Evolutionary conservation across 1,140 invertebrate genomes (phyloP).

Genomic region (Cepaea nemoralis): DNA sequence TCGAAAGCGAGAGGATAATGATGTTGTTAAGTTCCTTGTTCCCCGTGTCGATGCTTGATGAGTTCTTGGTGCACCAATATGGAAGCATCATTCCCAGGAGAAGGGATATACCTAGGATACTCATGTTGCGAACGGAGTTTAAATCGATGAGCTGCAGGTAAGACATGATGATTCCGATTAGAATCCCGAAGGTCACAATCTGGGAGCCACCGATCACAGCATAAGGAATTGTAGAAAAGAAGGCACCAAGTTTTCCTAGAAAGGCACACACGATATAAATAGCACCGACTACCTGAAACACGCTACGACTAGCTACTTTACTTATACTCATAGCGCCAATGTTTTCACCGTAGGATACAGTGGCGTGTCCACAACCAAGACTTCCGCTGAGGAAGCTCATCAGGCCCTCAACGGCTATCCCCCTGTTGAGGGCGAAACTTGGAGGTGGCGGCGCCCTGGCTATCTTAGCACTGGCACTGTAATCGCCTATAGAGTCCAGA

Average conservation of each 20-base stretch:
- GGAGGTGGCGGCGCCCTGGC: constrained; percentile 62
- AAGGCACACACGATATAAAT: constrained; percentile 79
- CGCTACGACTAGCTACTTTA: constrained; percentile 83
- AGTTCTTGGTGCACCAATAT: constrained; percentile 77
- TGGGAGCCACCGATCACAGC: constrained; percentile 88
- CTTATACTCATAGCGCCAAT: constrained; percentile 87
- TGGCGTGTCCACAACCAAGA: constrained; percentile 86
- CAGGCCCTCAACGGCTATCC: constrained; percentile 86
- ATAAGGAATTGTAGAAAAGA: constrained; percentile 88
- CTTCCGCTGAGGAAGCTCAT: constrained; percentile 86
- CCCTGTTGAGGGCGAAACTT: constrained; percentile 70
- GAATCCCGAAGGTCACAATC: constrained; percentile 84
- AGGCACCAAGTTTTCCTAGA: constrained; percentile 82
- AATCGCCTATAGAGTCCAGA: constrained; percentile 67
- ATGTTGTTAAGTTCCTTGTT: constrained; percentile 48
- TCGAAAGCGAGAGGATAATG: constrained; percentile 55
- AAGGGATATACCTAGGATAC: constrained; percentile 89
- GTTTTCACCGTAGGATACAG: constrained; percentile 87
- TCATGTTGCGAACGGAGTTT: constrained; percentile 84
- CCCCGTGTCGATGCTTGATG: constrained; percentile 80
- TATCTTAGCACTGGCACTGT: constrained; percentile 66
- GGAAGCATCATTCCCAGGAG: constrained; percentile 86
- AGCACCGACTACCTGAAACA: constrained; percentile 84
- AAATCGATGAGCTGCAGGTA: constrained; percentile 52
- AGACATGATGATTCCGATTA: constrained; percentile 59